Percentiles rank a stretch among this genome's conserved stretches.
These are phyloP conservation scores for Chrysotoxum bicinctum DNA, from an alignment of 2,888 invertebrate species.

Conservation along the genomic window DNA sequence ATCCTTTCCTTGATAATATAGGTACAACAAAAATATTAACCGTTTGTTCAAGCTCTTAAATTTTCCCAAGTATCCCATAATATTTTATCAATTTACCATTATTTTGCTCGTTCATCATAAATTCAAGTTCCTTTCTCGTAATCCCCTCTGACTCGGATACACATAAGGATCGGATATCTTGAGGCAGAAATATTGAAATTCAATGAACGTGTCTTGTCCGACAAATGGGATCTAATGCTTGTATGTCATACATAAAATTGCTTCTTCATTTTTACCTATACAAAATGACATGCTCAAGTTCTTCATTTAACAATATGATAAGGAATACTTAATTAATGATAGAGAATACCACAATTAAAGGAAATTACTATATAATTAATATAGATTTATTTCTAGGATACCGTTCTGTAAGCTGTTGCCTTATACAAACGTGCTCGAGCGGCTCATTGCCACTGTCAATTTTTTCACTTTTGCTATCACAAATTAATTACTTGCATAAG, in stretches of 20 bases:
- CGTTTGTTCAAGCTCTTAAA: background rate
- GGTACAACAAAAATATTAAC: background rate
- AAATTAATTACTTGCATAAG: too few relatives aligned
- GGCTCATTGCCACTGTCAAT: too few relatives aligned
- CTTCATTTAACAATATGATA: background rate
- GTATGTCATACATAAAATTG: background rate
- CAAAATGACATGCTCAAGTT: background rate
- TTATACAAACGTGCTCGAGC: too few relatives aligned
- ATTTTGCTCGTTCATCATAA: slow-evolving; percentile 15
- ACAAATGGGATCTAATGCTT: slow-evolving; percentile 37
- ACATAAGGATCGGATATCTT: slow-evolving; percentile 18
- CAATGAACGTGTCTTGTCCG: slow-evolving; percentile 33
- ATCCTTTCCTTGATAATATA: background rate
- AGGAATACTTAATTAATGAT: too few relatives aligned
- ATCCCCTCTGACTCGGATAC: background rate
- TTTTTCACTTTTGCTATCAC: too few relatives aligned
- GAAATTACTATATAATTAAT: too few relatives aligned
- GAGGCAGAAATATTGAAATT: slow-evolving; percentile 26
- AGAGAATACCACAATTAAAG: too few relatives aligned
- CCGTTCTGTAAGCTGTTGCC: too few relatives aligned
- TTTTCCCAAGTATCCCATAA: background rate
- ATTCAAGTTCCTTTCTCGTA: slow-evolving; percentile 33
- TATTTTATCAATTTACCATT: slow-evolving; percentile 15
- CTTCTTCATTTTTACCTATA: slow-evolving; percentile 1
- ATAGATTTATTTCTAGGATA: too few relatives aligned